Conservation (phyloP, 2,113 vertebrate species). For the Dunckerocampus dactyliophorus region DNA sequence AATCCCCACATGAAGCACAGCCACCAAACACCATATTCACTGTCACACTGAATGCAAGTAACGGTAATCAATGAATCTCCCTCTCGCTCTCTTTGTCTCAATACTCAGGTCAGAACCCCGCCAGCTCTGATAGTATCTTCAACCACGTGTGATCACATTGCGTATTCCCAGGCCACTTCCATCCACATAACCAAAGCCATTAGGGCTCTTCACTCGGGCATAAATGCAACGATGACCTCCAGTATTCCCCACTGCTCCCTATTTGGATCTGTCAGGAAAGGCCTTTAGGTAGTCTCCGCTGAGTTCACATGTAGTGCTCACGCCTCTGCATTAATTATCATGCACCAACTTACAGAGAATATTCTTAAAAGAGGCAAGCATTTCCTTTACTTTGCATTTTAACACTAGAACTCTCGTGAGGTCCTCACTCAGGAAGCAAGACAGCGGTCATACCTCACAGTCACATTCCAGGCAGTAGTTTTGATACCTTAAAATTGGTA, state of each 20-base stretch:
- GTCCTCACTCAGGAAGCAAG: slow-evolving; percentile 1
- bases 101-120: background rate
- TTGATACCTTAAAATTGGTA: slow-evolving; percentile 18
- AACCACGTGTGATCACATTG: slow-evolving; percentile 34
- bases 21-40: background rate
- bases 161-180: slow-evolving; percentile 39
- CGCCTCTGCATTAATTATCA: slow-evolving; percentile 4
- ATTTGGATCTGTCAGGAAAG: slow-evolving; percentile 6
- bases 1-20: background rate
- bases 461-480: slow-evolving; percentile 15
- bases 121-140: slow-evolving; percentile 7
- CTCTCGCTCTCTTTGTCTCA: slow-evolving; percentile 1
- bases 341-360: background rate
- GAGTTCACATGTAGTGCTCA: background rate
- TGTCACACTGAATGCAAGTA: background rate
- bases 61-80: background rate
- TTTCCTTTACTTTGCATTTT: slow-evolving; percentile 4
- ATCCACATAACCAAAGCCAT: slow-evolving; percentile 42
- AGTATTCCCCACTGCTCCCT: slow-evolving; percentile 15
- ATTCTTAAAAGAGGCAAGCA: slow-evolving; percentile 3
- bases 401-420: background rate
- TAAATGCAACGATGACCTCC: slow-evolving; percentile 49
- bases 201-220: slow-evolving; percentile 42
- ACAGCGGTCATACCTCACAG: slow-evolving; percentile 18
- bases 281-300: slow-evolving; percentile 11